phyloP scores from a whole-genome alignment of 1,140 invertebrate species.

The Polyergus mexicanus region DNA sequence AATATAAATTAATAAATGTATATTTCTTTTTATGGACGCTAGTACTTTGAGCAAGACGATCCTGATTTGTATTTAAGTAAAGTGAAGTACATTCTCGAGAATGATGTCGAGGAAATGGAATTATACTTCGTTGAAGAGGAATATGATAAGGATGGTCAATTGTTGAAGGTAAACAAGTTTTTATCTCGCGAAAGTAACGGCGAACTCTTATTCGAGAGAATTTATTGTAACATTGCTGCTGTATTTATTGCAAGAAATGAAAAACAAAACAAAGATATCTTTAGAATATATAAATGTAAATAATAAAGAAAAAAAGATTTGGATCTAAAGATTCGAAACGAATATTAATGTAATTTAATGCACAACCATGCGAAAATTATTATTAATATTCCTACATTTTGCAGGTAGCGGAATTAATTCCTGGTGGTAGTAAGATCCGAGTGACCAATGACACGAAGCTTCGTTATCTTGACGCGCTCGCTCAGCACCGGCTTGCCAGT shows the following conservation, averaged over 20 bases:
- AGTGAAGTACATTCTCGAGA: conserved; percentile 96
- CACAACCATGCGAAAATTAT: background rate
- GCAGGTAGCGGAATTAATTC: conserved; percentile 84
- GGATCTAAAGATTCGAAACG: no score
- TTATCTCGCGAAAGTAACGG: background rate
- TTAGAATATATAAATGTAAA: no score
- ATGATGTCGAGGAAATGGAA: conserved; percentile 95
- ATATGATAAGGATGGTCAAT: conserved; percentile 92
- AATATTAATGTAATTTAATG: background rate
- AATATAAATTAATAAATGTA: background rate
- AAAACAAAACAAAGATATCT: no score
- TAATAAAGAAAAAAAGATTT: no score
- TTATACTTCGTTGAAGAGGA: conserved; percentile 96
- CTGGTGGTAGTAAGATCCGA: conserved; percentile 85
- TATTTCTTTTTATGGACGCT: conserved; percentile 13
- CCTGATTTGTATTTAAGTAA: conserved; percentile 97
- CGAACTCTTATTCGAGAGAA: background rate
- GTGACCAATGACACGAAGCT: conserved; percentile 93
- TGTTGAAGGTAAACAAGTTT: conserved; percentile 86
- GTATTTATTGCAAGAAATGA: background rate
- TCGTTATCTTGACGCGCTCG: conserved; percentile 95
- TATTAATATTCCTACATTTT: background rate
- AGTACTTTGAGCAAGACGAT: conserved; percentile 98
- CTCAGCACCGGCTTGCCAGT: conserved; percentile 94
- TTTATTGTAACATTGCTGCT: background rate